phyloP scores from a whole-genome alignment of 2,113 vertebrate species.

The Pseudopipra pipra region DNA sequence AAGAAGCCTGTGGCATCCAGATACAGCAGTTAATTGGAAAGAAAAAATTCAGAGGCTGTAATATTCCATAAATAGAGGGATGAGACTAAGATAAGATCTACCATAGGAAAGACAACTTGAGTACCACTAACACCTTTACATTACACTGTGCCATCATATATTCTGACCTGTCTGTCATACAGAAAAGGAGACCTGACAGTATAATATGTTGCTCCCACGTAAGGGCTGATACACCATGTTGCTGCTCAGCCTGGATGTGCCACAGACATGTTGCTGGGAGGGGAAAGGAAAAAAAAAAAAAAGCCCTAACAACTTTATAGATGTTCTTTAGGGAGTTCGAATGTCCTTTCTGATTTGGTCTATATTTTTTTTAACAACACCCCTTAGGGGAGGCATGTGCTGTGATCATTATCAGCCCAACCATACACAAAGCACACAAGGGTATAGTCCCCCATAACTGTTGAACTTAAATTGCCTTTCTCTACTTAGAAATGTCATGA shows the following conservation, averaged over 20 bases:
- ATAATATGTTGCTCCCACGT: background rate
- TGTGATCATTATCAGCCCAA: background rate
- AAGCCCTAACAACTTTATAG: background rate
- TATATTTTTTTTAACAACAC: background rate
- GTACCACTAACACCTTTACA: background rate
- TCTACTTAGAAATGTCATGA: background rate
- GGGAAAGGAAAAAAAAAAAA: background rate
- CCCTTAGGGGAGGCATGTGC: background rate
- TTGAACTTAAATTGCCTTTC: background rate
- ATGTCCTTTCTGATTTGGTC: background rate
- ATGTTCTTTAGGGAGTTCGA: background rate
- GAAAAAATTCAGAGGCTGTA: background rate
- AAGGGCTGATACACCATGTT: background rate
- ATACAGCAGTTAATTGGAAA: background rate
- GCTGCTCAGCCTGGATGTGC: background rate
- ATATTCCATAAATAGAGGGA: background rate
- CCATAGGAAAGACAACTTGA: background rate
- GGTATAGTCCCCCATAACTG: background rate
- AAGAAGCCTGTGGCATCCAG: background rate
- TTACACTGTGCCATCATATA: background rate
- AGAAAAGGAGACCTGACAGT: background rate
- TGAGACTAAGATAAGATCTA: background rate
- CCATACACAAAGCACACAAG: background rate
- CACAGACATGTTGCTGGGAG: background rate
- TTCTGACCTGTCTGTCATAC: background rate